These are phyloP conservation scores for Stictocephala bisonia DNA, from an alignment of 2,888 invertebrate genomes.

Conservation along the genomic window DNA sequence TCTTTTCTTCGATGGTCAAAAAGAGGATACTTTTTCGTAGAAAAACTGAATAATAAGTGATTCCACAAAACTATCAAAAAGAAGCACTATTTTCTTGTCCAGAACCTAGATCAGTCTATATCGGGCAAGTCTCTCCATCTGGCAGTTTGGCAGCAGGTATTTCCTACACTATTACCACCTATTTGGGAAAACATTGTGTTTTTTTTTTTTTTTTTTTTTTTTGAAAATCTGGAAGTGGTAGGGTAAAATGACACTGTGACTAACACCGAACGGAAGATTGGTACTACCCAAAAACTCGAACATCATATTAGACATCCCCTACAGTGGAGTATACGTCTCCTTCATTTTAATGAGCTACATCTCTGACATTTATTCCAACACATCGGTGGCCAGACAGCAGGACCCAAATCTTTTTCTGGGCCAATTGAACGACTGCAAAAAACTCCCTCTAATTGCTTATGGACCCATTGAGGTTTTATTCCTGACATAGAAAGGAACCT, in stretches of 20 bases:
- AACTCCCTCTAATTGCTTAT: slow-evolving; percentile 12
- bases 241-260: slow-evolving; percentile 36
- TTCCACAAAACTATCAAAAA: slow-evolving; percentile 36
- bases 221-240: slow-evolving; percentile 8
- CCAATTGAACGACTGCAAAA: slow-evolving; percentile 15
- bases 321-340: slow-evolving; percentile 36
- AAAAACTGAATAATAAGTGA: slow-evolving; percentile 28
- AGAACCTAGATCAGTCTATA: slow-evolving; percentile 41
- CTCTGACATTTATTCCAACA: slow-evolving; percentile 9
- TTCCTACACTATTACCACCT: too few species aligned
- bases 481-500: slow-evolving; percentile 20
- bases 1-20: slow-evolving; percentile 29
- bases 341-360: slow-evolving; percentile 35
- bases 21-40: slow-evolving; percentile 36
- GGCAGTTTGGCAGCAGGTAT: too few species aligned
- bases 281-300: slow-evolving; percentile 15
- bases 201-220: too few species aligned
- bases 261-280: slow-evolving; percentile 41
- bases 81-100: slow-evolving; percentile 25
- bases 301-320: slow-evolving; percentile 15
- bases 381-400: slow-evolving; percentile 10
- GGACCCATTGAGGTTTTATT: slow-evolving; percentile 2
- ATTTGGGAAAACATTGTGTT: too few species aligned
- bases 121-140: slow-evolving; percentile 28
- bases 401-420: slow-evolving; percentile 24